Base-by-base conservation (phyloP, 2,888 invertebrate genomes). In the Sympetrum striolatum region DNA sequence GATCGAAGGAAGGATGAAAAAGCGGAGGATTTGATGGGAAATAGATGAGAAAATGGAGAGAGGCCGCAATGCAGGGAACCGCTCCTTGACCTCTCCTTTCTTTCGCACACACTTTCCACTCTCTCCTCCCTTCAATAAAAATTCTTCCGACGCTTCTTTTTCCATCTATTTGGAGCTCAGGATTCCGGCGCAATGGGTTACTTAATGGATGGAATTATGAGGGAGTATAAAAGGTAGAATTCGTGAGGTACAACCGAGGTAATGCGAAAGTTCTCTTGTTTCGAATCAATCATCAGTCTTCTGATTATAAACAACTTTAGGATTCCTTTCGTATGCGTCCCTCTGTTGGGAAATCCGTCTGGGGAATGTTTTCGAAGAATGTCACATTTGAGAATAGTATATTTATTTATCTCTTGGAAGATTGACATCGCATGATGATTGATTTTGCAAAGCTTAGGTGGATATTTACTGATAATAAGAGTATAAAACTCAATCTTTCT, bases 31-130 rank as follows among this genome's bases (percentile, higher is more conserved):
- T n/a, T n/a, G 64, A 64, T 64, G 22, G 8, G 64, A 22, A 64
- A 64, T 64, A 64, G 64, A 64, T 64, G 64, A 22, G 6, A 64
- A 64, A 64, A 64, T 22, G 64, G 25, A 37, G 82, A 25, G 2
- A 35, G 58, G 22, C 82, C 82, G 82, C 82, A 82, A 82, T 82
- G 82, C 82, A 82, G 82, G 25, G 82, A 14, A 82, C 82, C 14
- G 8, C 64, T 64, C 64, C 22, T 25, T 64, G 8, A n/a, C 22
- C 64, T 25, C 25, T 22, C 22, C 22, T 64, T 25, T 64, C 64
- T 64, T 25, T 64, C 18, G 0, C 64, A 22, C 64, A n/a, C 64
- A 22, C 22, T 64, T 64, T 64, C 64, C 64, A 8, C n/a, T 8
- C 64, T 6, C 64, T 64, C 64, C 64, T n/a, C n/a, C 64, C 64